Evolutionary conservation across 2,113 vertebrate species (phyloP), one percentile per base, ranked within the genome.

Genomic region (Platysternon megacephalum): DNA sequence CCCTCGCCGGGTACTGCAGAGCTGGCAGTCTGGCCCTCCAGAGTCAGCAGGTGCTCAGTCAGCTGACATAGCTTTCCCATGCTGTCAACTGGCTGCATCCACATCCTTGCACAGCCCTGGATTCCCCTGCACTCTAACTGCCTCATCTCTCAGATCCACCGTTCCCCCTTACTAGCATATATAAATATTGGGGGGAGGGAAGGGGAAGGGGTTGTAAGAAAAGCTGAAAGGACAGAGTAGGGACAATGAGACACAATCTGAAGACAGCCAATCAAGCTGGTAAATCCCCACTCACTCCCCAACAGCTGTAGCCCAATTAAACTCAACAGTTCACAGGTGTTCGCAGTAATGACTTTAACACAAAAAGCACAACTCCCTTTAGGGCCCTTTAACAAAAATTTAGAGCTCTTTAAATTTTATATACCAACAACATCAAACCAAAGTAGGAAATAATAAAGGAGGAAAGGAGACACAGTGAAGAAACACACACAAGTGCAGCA

Each of bases 331-430:
- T 98, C 98, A 97, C 98, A 98, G 98, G 98, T 98, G 98, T 98
- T 98, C 97, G 82, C 86, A 78, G 97, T 98, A 98, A 98, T 98
- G 98, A 98, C 96, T 98, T 97, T 96, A 44, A 74, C 96, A 95
- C 96, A 94, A 97, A 98, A 98, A 95, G 94, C 97, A 86, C 96
- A 5, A 88, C 81, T 98, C 98, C 97, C 98, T 98, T 98, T 96
- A 98, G 98, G 97, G 98, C 96, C 97, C 97, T 98, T 98, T 98
- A 96, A 96, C 98, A 98, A 96, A 98, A 98, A 98, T 97, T 98
- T 98, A 98, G 98, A 98, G 98, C 98, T 98, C 98, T 98, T 98
- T 98, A 98, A 98, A 98, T 98, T 98, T 98, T 98, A 98, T 98
- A 98, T 97, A 98, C 97, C 98, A 97, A 97, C 98, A 96, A 98